Evolutionary conservation across 2,888 invertebrate genomes (phyloP).

Genomic region (Deroplatys truncata): DNA sequence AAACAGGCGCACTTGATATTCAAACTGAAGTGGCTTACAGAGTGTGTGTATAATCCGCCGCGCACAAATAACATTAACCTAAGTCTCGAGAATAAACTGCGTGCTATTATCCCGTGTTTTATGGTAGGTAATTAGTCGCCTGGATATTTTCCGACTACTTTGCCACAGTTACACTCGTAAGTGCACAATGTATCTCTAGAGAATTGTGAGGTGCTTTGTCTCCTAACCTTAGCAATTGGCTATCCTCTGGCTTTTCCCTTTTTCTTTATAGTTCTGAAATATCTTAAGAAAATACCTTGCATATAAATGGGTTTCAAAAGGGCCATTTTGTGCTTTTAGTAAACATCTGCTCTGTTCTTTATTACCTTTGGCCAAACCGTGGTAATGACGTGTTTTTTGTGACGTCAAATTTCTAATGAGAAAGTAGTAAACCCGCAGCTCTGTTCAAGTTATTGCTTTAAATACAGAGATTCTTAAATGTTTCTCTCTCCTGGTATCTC

Average conservation of each 20-base stretch:
- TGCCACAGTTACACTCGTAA: not conserved
- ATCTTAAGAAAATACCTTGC: no score
- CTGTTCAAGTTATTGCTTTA: no score
- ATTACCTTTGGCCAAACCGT: no score
- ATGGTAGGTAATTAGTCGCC: conserved; percentile 9
- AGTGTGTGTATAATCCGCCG: not conserved
- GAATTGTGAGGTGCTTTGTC: not conserved
- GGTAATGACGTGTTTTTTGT: no score
- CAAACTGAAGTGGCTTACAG: not conserved
- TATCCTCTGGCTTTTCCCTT: not conserved
- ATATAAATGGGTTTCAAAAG: no score
- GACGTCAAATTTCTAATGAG: no score
- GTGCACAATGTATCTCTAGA: not conserved
- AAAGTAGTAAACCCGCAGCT: no score
- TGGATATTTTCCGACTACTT: conserved; percentile 9
- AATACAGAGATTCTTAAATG: no score
- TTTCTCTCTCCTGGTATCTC: no score
- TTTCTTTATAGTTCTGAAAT: not conserved
- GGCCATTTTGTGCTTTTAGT: no score
- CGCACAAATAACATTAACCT: conserved; percentile 7
- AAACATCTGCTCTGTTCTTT: no score
- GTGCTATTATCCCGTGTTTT: conserved; percentile 3
- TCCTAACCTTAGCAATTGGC: not conserved
- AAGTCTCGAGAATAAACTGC: conserved; percentile 2
- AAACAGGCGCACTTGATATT: not conserved